phyloP scores from a whole-genome alignment of 2,797 vertebrate genomes.

The Podarcis lilfordi region DNA sequence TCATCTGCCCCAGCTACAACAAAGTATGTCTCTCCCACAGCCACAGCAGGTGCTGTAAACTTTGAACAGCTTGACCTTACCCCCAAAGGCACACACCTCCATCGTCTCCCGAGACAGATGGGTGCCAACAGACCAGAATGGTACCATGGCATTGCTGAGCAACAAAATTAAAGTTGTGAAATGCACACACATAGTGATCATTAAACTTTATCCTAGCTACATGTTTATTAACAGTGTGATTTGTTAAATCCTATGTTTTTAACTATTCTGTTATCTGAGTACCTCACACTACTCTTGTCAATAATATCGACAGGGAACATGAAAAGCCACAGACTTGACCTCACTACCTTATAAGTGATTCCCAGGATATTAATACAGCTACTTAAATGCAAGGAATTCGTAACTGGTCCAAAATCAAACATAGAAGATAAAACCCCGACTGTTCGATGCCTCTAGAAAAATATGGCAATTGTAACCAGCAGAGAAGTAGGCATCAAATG shows the following conservation, averaged over 20 bases:
- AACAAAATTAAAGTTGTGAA: neutral
- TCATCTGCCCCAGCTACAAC: too few relatives aligned
- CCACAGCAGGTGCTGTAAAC: too few relatives aligned
- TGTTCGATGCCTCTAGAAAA: neutral
- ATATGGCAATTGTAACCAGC: conserved; percentile 13
- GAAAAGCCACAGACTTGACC: neutral
- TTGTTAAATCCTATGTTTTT: neutral
- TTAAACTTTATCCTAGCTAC: neutral
- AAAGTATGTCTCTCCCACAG: too few relatives aligned
- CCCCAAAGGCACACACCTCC: too few relatives aligned
- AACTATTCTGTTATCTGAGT: neutral
- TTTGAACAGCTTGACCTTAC: too few relatives aligned
- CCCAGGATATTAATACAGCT: neutral
- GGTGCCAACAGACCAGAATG: neutral
- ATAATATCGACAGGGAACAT: neutral
- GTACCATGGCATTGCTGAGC: neutral
- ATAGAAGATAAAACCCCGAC: conserved; percentile 22
- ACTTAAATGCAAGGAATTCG: neutral
- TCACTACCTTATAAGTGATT: neutral
- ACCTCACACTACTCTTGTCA: neutral
- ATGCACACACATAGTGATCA: neutral
- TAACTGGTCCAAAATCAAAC: neutral
- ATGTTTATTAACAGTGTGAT: neutral
- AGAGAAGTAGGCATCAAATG: conserved; percentile 27
- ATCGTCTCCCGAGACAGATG: too few relatives aligned